These are phyloP conservation scores for Amphipoea lucens DNA, from an alignment of 2,888 invertebrate genomes.

Conservation along the genomic window DNA sequence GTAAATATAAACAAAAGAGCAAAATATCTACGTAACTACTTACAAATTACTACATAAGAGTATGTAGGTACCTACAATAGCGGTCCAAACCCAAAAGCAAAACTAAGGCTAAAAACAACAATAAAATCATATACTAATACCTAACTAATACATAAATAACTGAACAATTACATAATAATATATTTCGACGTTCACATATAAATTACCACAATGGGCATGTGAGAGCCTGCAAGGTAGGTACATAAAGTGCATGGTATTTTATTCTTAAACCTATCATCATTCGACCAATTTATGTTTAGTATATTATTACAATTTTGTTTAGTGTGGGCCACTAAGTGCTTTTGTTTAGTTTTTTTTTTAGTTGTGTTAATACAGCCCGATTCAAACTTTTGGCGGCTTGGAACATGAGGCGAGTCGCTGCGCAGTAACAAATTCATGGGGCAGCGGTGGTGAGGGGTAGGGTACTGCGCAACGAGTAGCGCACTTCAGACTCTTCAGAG, in stretches of 20 bases:
- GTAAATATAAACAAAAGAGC: slow-evolving; percentile 17
- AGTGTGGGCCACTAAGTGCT: slow-evolving; percentile 65
- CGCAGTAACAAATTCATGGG: background rate
- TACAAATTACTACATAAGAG: slow-evolving; percentile 28
- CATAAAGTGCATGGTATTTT: slow-evolving; percentile 84
- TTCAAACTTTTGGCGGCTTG: background rate
- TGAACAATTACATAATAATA: slow-evolving; percentile 36
- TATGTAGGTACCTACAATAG: slow-evolving; percentile 18
- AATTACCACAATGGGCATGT: slow-evolving; percentile 21
- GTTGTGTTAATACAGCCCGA: slow-evolving; percentile 60
- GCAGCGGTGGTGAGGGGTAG: background rate
- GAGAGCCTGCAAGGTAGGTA: slow-evolving; percentile 17
- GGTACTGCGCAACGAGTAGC: background rate
- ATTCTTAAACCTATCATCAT: slow-evolving; percentile 69
- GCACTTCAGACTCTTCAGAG: background rate
- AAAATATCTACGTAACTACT: slow-evolving; percentile 34
- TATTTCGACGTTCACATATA: slow-evolving; percentile 38
- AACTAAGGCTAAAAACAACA: slow-evolving; percentile 53
- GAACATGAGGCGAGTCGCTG: background rate
- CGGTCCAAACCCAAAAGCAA: slow-evolving; percentile 62
- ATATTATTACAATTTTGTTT: slow-evolving; percentile 60
- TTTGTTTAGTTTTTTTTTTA: slow-evolving; percentile 64
- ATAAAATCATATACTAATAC: slow-evolving; percentile 16
- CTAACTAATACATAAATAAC: slow-evolving; percentile 34
- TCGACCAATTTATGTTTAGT: slow-evolving; percentile 45